A percentile compares a stretch with the other conserved stretches of the same genome.
These are phyloP conservation scores for Enteromius paludinosus DNA, from an alignment of 2,797 vertebrate species.

Conservation along the genomic window DNA sequence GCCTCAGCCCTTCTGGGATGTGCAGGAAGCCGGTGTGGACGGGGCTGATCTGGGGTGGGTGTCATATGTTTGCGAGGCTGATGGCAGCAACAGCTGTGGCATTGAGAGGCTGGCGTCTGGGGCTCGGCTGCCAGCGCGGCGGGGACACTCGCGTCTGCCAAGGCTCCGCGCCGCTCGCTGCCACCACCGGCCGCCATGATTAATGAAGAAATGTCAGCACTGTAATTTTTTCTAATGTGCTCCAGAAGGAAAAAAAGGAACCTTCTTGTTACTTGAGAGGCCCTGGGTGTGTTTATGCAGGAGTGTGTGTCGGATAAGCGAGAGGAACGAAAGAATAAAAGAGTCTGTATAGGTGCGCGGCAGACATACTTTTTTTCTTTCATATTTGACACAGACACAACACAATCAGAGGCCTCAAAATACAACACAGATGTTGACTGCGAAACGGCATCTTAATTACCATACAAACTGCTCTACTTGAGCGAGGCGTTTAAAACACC, in stretches of 20 bases:
- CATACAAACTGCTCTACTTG: slow-evolving; percentile 97
- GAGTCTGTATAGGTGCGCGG: background rate
- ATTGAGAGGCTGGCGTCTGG: slow-evolving; percentile 65
- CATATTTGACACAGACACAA: slow-evolving; percentile 37
- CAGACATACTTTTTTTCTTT: slow-evolving; percentile 1
- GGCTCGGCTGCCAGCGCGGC: slow-evolving; percentile 61
- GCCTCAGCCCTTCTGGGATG: slow-evolving; percentile 35
- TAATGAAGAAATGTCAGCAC: slow-evolving; percentile 89
- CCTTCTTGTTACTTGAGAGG: slow-evolving; percentile 58
- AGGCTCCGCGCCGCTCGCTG: slow-evolving; percentile 68
- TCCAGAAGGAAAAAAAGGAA: slow-evolving; percentile 70
- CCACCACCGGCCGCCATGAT: slow-evolving; percentile 82
- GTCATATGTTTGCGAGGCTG: slow-evolving; percentile 65
- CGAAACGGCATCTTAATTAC: slow-evolving; percentile 96
- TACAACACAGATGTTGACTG: slow-evolving; percentile 89
- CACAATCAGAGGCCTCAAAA: slow-evolving; percentile 66
- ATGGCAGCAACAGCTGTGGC: slow-evolving; percentile 72
- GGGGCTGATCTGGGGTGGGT: slow-evolving; percentile 49
- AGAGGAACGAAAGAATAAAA: slow-evolving; percentile 13
- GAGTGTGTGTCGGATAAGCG: slow-evolving; percentile 40
- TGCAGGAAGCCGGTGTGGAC: slow-evolving; percentile 42
- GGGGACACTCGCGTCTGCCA: slow-evolving; percentile 66
- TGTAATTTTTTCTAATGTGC: slow-evolving; percentile 86
- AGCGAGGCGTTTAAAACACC: slow-evolving; percentile 93
- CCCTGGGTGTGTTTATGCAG: slow-evolving; percentile 52